A percentile compares a stretch with the other conserved stretches of the same genome.
Evolutionary conservation across 2,113 vertebrate genomes (phyloP).

Genomic region (Amphiprion ocellaris): DNA sequence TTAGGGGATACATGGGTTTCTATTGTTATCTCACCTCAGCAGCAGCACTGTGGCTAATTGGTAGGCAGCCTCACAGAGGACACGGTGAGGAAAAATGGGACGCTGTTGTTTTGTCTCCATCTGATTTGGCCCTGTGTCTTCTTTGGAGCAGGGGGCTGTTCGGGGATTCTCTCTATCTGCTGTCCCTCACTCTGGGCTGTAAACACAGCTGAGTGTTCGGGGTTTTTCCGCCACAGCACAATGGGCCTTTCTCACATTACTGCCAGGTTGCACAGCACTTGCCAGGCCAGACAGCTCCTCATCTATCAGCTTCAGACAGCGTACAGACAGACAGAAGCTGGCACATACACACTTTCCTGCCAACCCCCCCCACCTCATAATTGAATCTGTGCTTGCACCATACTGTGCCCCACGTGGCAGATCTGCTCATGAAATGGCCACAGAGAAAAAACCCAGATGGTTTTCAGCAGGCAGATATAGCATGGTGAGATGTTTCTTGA

Average conservation of each 20-base stretch:
- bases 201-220: conserved; percentile 62
- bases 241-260: conserved; percentile 55
- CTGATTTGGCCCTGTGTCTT: conserved; percentile 34
- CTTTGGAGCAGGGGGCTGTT: conserved; percentile 33
- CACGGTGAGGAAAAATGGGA: conserved; percentile 19
- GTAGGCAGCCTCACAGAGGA: conserved; percentile 54
- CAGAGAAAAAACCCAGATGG: conserved; percentile 61
- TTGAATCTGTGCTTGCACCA: conserved; percentile 70
- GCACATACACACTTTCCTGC: conserved; percentile 46
- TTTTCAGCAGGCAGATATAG: conserved; percentile 50
- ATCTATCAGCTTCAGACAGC: conserved; percentile 66
- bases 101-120: conserved; percentile 54
- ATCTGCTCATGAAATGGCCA: conserved; percentile 61
- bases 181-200: conserved; percentile 46
- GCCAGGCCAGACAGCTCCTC: conserved; percentile 58
- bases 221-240: conserved; percentile 55
- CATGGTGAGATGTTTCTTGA: conserved; percentile 44
- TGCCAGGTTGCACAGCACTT: conserved; percentile 60
- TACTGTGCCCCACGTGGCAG: conserved; percentile 54
- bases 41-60: conserved; percentile 71
- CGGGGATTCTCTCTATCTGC: conserved; percentile 40
- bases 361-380: conserved; percentile 66
- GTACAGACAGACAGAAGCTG: conserved; percentile 27
- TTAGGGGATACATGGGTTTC: conserved; percentile 74
- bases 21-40: conserved; percentile 77